Base-by-base conservation (phyloP, 2,113 vertebrate genomes). In the Cranoglanis bouderius region DNA sequence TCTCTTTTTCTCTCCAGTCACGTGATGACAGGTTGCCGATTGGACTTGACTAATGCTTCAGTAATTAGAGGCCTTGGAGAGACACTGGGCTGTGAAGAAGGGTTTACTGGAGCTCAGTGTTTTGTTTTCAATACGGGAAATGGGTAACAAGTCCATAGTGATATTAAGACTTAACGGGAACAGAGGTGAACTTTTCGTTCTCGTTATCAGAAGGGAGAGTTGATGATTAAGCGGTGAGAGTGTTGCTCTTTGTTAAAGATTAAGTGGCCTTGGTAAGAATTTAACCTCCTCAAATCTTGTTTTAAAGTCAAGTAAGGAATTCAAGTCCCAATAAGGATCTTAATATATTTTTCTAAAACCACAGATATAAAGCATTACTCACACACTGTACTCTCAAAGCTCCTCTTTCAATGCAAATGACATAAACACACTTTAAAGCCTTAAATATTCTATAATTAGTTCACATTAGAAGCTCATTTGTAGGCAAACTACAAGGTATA, bases 11-110 rank as follows among this genome's bases (percentile, higher is more conserved):
- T 72, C 46, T 81, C 32, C n/a, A 53, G 84, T 91, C 90, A 90
- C 83, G 49, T 88, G 88, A 88, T 6, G 59, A 90, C 88, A 90
- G 90, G 67, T 85, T 89, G 80, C 87, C 82, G 53, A 90, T 91
- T 38, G 51, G 86, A 85, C 67, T 82, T 91, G 89, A 89, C 85
- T 80, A 85, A 72, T 84, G 14, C 40, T 88, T 67, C 61, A 87
- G 87, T 88, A 91, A 88, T 91, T 89, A 88, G 57, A 86, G 85
- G 75, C 78, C 83, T 84, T 53, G 38, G 61, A 88, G 82, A 88
- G 86, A 85, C 55, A 78, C n/a, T 82, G 80, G 43, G 65, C 35
- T 87, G 40, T 26, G n/a, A 83, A 38, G 21, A 67, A 61, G 78
- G 43, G 57, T 89, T 84, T 90, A 84, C 55, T 85, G 55, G n/a